Base-by-base conservation (phyloP, 2,888 invertebrate species). In the Bembecia ichneumoniformis region DNA sequence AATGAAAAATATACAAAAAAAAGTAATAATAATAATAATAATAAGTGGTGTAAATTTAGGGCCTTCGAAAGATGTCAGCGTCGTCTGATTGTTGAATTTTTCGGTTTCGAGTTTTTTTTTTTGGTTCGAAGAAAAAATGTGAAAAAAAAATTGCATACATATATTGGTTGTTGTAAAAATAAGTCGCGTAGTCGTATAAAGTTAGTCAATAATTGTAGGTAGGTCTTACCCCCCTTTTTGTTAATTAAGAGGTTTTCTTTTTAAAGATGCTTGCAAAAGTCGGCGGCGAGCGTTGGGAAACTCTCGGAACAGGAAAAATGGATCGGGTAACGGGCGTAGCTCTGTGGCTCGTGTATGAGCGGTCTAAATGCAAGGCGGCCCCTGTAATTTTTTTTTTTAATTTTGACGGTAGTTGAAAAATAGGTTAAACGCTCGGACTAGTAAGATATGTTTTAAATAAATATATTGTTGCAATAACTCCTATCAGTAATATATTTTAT, bases 1-100 rank as follows among this genome's bases (percentile, higher is more conserved):
- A 79, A 78, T 68, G 68, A 70, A 77, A 77, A 79, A 78, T 70
- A 74, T 69, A 72, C 64, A 75, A 77, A 81, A 83, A n/a, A 78
- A 81, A 78, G 74, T 70, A 58, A 64, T 70, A 70, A 76, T 76
- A 71, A 72, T 77, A 60, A 58, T 57, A 61, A 51, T 56, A 45
- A 52, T 64, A 76, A 72, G 75, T 63, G 63, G 62, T 71, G 65
- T 75, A 68, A 61, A 62, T 60, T 58, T 65, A 65, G 13, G 9
- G 20, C n/a, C n/a, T 46, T 20, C 34, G 46, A 28, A 28, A 44
- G 44, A 44, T 44, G 15, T 44, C 11, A 16, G 17, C 17, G 44
- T 44, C 2, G 16, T 11, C 7, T 17, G 44, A 44, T 40, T 40
- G 40, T 1, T 9, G n/a, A 44, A n/a, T 9, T 20, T 57, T 49